Evolutionary conservation across 2,113 vertebrate genomes (phyloP), one percentile per base, ranked within the genome.

Genomic region (Heterochromis multidens): DNA sequence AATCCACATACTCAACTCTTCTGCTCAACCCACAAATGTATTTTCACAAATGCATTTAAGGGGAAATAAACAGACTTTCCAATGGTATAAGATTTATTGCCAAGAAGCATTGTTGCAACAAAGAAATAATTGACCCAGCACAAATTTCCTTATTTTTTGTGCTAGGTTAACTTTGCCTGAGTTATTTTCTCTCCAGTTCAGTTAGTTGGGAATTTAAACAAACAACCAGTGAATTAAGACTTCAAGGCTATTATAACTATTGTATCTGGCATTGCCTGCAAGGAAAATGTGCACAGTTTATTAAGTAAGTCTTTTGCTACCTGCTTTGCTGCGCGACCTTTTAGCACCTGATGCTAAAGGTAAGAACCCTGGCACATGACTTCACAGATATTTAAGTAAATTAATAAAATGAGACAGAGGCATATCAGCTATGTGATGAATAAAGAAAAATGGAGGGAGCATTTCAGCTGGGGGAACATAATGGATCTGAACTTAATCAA

Each of bases 401-500:
- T 49, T n/a, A 77, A 81, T 84, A 59, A 77, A 86, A 83, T 33
- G 67, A 88, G 80, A 79, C 57, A 74, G 79, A 65, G 40, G 40
- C 84, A 52, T 84, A 57, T 82, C 65, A 86, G 79, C 25, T 11
- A 52, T 46, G 77, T 77, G 79, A 87, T 87, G 84, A 88, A 87
- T 87, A 82, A 81, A 82, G 84, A 77, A 82, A 87, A 49, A 65
- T 25, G 16, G 43, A 81, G 61, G 52, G 57, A 76, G 63, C 29
- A 29, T 80, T 88, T 88, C 90, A 79, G 84, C 87, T 78, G 85
- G 89, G 85, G 87, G 77, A 72, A 16, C 82, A 80, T 92, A 94
- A 95, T 87, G 80, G 85, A 94, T 95, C 70, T 90, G 88, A 95
- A 93, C 89, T 91, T 94, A 93, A 96, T 96, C 92, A 95, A 92